Evolutionary conservation across 2,888 invertebrate genomes (phyloP).

Genomic region (Acanthosoma haemorrhoidale): DNA sequence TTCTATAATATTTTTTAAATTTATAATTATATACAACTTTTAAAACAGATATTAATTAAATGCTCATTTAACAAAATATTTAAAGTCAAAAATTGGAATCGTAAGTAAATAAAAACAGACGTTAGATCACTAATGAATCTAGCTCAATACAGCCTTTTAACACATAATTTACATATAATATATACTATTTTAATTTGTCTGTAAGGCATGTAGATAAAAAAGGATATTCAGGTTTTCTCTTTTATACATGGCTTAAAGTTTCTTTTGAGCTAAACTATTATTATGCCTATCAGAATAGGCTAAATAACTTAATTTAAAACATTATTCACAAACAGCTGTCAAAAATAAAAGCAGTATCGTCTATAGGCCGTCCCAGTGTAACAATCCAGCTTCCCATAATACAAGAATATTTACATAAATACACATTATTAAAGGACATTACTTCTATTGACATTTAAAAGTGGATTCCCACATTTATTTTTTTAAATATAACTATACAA

Average conservation of each 20-base stretch:
- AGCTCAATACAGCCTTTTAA: constrained; percentile 16
- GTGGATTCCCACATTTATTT: constrained; percentile 16
- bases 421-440: constrained; percentile 30
- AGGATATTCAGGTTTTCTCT: neutral
- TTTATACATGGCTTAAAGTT: constrained; percentile 13
- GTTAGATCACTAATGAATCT: constrained; percentile 12
- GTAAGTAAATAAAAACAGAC: neutral
- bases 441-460: constrained; percentile 21
- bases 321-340: constrained; percentile 19
- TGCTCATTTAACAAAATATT: constrained; percentile 27
- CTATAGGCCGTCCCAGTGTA: constrained; percentile 37
- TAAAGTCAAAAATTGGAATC: constrained; percentile 15
- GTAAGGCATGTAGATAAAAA: constrained; percentile 20
- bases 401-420: constrained; percentile 38
- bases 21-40: constrained; percentile 27
- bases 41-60: constrained; percentile 20
- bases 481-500: constrained; percentile 21
- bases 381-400: constrained; percentile 30
- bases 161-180: constrained; percentile 5
- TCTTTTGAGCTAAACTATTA: constrained; percentile 28
- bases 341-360: constrained; percentile 30
- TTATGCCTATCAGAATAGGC: neutral
- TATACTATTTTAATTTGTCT: constrained; percentile 15
- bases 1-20: constrained; percentile 10
- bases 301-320: constrained; percentile 18